phyloP scores from a whole-genome alignment of 2,888 invertebrate genomes.

The Allophyes oxyacanthae region DNA sequence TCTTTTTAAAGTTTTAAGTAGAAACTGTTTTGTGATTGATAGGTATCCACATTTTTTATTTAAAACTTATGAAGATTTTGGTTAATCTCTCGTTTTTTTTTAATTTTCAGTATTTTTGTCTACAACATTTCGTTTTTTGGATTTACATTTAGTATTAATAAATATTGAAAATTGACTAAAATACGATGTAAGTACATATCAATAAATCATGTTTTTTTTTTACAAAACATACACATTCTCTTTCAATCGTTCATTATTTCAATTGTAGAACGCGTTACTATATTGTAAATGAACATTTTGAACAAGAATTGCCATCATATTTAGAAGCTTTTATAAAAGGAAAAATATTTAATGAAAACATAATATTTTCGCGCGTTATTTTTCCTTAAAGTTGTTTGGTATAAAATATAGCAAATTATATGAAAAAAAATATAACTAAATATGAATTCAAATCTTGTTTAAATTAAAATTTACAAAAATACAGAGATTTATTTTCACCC shows the following conservation, averaged over 20 bases:
- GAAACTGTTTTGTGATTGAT: conserved; percentile 3
- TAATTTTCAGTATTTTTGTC: conserved; percentile 52
- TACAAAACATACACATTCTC: conserved; percentile 65
- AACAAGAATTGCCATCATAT: conserved; percentile 64
- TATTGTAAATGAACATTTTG: conserved; percentile 54
- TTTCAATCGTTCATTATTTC: conserved; percentile 57
- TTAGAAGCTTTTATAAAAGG: conserved; percentile 43
- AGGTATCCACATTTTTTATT: conserved; percentile 14
- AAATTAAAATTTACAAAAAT: conserved; percentile 49
- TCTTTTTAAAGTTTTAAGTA: conserved; percentile 13
- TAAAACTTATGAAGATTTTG: conserved; percentile 7
- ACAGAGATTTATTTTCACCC: conserved; percentile 39
- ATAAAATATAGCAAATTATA: conserved; percentile 19
- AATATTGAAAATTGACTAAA: conserved; percentile 58
- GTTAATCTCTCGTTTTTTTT: conserved; percentile 52
- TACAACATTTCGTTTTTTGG: conserved; percentile 32
- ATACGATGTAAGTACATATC: conserved; percentile 76
- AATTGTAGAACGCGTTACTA: conserved; percentile 46
- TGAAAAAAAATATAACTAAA: conserved; percentile 13
- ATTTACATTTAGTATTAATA: conserved; percentile 37
- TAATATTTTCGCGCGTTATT: too few relatives aligned
- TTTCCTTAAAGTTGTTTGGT: conserved; percentile 32
- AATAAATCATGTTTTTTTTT: conserved; percentile 37
- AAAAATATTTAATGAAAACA: not conserved
- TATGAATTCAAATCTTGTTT: conserved; percentile 46